Base-by-base conservation (phyloP, 92 coral and sea anemone species). In the Umimayanthus chanpuru region DNA sequence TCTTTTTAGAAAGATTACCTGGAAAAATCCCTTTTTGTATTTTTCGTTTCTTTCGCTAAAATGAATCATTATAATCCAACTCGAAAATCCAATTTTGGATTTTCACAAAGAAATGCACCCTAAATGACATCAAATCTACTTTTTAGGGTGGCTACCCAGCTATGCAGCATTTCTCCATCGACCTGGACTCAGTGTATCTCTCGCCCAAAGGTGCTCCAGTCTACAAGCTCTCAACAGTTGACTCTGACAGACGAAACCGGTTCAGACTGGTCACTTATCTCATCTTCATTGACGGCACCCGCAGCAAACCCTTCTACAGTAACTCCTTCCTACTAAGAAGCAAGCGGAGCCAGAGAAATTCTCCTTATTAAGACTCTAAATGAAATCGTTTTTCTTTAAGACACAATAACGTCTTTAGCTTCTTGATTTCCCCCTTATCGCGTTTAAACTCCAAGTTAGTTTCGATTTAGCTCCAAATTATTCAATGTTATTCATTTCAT, bases 211-310 rank as follows among this genome's bases (percentile, higher is more conserved):
- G 99, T 39, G 87, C 93, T 16, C 99, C 99, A 16, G 98, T 97
- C 56, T 97, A 97, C 92, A 97, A 97, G 75, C 98, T 97, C 10
- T 94, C 99, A 41, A 97, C 99, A 7, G 99, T 97, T 77, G 99
- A 97, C 41, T 94, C 98, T 5, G 99, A 97, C 41, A 89, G 98
- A 77, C 90, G 99, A 74, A 97, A 97, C 74, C 94, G 95, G 81
- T 97, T 97, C 85, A 89, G 95, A 72, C 90, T 97, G 25, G 92
- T 97, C 4, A 98, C 95, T 23, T 91, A 91, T 73, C 70, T 95
- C 16, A 90, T 91, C 43, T 97, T 93, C 78, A 86, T 92, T 18
- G 96, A 95, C 85, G 96, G 96, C 8, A 94, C 94, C 36, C 91
- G 90, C 70, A 95, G 96, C 77, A 91, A 92, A 58, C 98, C 99